These are phyloP conservation scores for Gymnoscopelus braueri DNA, from an alignment of 2,797 vertebrate species.

Conservation along the genomic window DNA sequence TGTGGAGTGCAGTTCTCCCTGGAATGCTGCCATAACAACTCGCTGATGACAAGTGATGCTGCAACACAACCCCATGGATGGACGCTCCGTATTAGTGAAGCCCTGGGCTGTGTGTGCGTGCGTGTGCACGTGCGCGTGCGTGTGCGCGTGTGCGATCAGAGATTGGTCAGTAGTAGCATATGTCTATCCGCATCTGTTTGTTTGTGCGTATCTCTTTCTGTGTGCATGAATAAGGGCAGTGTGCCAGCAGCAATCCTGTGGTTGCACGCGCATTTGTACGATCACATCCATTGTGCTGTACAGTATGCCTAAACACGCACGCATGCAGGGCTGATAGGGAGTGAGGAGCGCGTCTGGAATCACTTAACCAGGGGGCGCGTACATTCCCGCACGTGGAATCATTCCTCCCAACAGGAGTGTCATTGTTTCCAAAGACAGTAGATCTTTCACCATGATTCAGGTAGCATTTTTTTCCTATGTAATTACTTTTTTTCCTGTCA, in stretches of 20 bases:
- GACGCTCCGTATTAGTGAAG: conserved; percentile 30
- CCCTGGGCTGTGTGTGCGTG: conserved; percentile 12
- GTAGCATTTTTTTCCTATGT: conserved; percentile 64
- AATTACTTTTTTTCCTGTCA: conserved; percentile 63
- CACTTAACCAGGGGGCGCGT: conserved; percentile 68
- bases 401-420: conserved; percentile 72
- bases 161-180: background rate
- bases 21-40: conserved; percentile 41
- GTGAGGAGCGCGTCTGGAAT: conserved; percentile 76
- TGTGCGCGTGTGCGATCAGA: background rate
- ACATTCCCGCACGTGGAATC: conserved; percentile 76
- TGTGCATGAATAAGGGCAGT: background rate
- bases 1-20: conserved; percentile 4
- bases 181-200: too few relatives aligned
- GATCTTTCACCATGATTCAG: conserved; percentile 64
- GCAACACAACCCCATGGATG: conserved; percentile 13
- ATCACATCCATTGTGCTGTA: conserved; percentile 20
- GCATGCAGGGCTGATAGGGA: conserved; percentile 49
- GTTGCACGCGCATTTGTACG: background rate
- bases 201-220: background rate
- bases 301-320: conserved; percentile 18
- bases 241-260: background rate
- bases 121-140: conserved; percentile 7
- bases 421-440: conserved; percentile 78
- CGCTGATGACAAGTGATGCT: conserved; percentile 54